Percentiles rank a stretch among this genome's conserved stretches.
Evolutionary conservation across 2,888 invertebrate genomes (phyloP).

Genomic region (Eretmocerus hayati): DNA sequence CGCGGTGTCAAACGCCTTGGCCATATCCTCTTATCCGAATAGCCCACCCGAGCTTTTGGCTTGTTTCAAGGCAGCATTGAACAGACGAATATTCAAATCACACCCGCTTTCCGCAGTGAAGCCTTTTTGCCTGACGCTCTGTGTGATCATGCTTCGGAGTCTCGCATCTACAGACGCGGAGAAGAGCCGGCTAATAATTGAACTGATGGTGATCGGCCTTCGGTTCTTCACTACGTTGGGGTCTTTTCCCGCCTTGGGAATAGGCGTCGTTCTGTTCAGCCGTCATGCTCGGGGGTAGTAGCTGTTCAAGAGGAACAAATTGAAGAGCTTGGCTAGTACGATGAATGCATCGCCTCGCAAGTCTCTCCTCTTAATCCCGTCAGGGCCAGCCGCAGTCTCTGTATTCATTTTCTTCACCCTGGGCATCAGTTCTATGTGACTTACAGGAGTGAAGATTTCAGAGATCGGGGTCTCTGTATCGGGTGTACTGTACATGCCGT

Average conservation of each 20-base stretch:
- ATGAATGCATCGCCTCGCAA: background rate
- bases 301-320: background rate
- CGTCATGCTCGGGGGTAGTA: conserved; percentile 27
- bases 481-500: background rate
- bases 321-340: background rate
- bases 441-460: background rate
- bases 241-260: conserved; percentile 36
- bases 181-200: conserved; percentile 31
- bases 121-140: background rate
- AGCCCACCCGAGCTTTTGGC: background rate
- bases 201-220: conserved; percentile 35
- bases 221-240: conserved; percentile 28
- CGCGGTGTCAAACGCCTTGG: too few species aligned
- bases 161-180: conserved; percentile 30
- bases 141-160: background rate
- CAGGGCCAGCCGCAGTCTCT: background rate
- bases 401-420: background rate
- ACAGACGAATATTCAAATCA: background rate
- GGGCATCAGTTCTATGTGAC: background rate
- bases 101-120: background rate
- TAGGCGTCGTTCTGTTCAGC: conserved; percentile 32
- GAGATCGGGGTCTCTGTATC: background rate
- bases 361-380: background rate
- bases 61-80: conserved; percentile 15
- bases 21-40: conserved; percentile 8